Evolutionary conservation across 1,140 invertebrate genomes (phyloP).

Genomic region (Formica exsecta): DNA sequence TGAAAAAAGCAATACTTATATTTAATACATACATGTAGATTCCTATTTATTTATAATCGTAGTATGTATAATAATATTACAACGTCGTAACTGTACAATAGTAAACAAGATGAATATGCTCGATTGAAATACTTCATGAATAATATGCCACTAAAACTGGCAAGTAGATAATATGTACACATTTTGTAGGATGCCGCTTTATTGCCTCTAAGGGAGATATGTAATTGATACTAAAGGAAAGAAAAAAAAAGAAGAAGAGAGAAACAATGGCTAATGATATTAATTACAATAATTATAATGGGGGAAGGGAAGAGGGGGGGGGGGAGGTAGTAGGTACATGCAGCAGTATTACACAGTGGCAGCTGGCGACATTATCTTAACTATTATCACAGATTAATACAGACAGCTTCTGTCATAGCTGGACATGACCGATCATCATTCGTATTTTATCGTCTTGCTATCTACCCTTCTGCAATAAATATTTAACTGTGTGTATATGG

Average conservation of each 20-base stretch:
- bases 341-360: conserved; percentile 81
- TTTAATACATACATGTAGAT: conserved; percentile 65
- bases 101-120: conserved; percentile 82
- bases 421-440: conserved; percentile 78
- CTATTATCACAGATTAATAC: conserved; percentile 86
- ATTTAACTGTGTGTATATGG: not conserved
- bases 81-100: conserved; percentile 81
- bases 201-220: conserved; percentile 70
- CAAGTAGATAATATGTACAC: conserved; percentile 80
- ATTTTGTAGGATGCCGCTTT: conserved; percentile 69
- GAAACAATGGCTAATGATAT: conserved; percentile 61
- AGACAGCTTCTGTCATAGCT: conserved; percentile 83
- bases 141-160: conserved; percentile 76
- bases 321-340: conserved; percentile 69
- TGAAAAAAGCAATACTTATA: conserved; percentile 18
- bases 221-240: conserved; percentile 59
- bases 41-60: conserved; percentile 76
- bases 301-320: conserved; percentile 56
- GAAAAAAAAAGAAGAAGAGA: conserved; percentile 45
- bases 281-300: conserved; percentile 64
- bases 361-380: conserved; percentile 81
- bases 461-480: conserved; percentile 64
- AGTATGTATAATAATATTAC: conserved; percentile 83
- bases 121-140: conserved; percentile 80
- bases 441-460: conserved; percentile 68